Percentiles rank a stretch among this genome's conserved stretches.
These are phyloP conservation scores for Myanophis thanlyinensis DNA, from an alignment of 2,113 vertebrate species.

Conservation along the genomic window DNA sequence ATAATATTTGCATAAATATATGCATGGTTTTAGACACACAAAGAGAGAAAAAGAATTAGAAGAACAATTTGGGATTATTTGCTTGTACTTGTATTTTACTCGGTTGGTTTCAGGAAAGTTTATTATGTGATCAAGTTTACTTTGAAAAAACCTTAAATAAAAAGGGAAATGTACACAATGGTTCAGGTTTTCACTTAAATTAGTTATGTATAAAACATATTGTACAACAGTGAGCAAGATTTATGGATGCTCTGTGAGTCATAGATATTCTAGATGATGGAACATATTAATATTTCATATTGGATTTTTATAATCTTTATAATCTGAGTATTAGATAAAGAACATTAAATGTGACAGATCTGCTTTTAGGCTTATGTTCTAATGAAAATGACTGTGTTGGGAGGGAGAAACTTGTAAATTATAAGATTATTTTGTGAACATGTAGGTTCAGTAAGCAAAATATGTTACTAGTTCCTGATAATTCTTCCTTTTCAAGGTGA, in stretches of 20 bases:
- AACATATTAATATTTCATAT: neutral
- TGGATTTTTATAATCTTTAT: neutral
- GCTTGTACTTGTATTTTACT: neutral
- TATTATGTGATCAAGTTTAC: neutral
- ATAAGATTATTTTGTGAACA: neutral
- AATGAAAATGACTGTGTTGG: neutral
- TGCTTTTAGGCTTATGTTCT: neutral
- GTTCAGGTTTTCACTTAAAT: neutral
- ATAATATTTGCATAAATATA: neutral
- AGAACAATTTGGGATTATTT: neutral
- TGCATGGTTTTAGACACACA: neutral
- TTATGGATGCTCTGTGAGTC: neutral
- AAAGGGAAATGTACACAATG: neutral
- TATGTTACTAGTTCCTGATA: neutral
- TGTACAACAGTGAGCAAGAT: neutral
- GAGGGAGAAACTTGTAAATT: neutral
- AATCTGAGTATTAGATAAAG: neutral
- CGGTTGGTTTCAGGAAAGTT: neutral
- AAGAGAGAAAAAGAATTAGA: neutral
- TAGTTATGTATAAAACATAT: neutral
- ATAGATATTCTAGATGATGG: neutral
- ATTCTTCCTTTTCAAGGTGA: neutral
- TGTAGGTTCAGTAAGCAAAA: neutral
- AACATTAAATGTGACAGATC: neutral
- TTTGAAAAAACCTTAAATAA: neutral